Evolutionary conservation across 2,797 vertebrate genomes (phyloP), one percentile per base, ranked within the genome.

Genomic region (Leuciscus waleckii): DNA sequence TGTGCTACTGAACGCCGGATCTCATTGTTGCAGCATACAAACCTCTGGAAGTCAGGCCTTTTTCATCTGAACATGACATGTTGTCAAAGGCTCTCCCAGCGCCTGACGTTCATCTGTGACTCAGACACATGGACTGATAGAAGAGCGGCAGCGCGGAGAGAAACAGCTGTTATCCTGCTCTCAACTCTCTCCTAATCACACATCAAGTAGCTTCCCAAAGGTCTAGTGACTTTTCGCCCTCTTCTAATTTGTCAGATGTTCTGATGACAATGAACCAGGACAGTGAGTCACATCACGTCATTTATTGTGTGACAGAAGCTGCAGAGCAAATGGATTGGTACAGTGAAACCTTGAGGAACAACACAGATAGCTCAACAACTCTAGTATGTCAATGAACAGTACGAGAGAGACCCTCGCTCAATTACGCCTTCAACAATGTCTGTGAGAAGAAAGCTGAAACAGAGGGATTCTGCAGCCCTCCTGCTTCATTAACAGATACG

Each of bases 11-110:
- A 43, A 41, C 6, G n/a, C 68, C 16, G 37, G 23, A 58, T 54
- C 67, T 56, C 32, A n/a, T 70, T 70, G 68, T 35, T 39, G 21
- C 26, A 14, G 17, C 54, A 43, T 19, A 69, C 75, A 65, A 37
- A 37, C 67, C 61, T 76, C 11, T 46, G 35, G 63, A 39, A 82
- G 63, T 65, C n/a, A 58, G 23, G 1, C 51, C 21, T 49, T 61
- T 70, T 81, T 86, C 21, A 75, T 85, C 69, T 17, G 29, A 88
- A 58, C 70, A 17, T 43, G n/a, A 75, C 70, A 84, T 41, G 39
- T 41, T 41, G 63, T 71, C 68, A 74, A 51, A 82, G 58, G 13
- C 39, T 68, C 5, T 32, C 56, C 67, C 54, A 76, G 43, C 10
- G 7, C 56, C 39, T 65, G 17, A 71, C 26, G 37, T 77, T 32